Percentiles rank a stretch among this genome's conserved stretches.
Conservation (phyloP, 1,140 invertebrate genomes). For the Agrypnia vestita region DNA sequence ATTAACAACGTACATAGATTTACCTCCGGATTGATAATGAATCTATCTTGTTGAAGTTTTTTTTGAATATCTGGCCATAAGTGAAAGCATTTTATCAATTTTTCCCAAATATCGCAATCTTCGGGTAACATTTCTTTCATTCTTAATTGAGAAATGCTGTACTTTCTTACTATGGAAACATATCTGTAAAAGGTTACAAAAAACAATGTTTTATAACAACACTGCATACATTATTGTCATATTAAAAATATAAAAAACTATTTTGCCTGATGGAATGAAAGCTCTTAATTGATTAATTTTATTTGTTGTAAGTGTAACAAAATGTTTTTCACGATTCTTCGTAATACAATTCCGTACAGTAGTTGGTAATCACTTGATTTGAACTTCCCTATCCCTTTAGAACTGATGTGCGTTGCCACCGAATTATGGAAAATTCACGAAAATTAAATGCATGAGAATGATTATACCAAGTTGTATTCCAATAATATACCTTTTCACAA, state of each 20-base stretch:
- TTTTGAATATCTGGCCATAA: conserved; percentile 65
- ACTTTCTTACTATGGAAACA: conserved; percentile 66
- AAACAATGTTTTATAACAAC: neutral
- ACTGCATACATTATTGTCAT: neutral
- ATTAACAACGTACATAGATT: conserved; percentile 30
- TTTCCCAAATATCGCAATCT: conserved; percentile 65
- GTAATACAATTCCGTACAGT: neutral
- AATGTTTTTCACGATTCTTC: too few relatives aligned
- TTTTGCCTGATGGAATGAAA: too few relatives aligned
- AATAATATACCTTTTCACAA: too few relatives aligned
- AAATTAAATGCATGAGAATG: too few relatives aligned
- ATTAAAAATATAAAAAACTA: too few relatives aligned
- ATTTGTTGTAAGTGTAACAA: too few relatives aligned
- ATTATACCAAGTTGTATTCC: too few relatives aligned
- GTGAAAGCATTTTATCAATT: conserved; percentile 64
- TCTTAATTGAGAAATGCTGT: conserved; percentile 65
- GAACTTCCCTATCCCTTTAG: neutral
- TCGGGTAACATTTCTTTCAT: conserved; percentile 64
- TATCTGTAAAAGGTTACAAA: conserved; percentile 63
- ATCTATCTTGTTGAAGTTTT: conserved; percentile 37
- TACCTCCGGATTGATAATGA: neutral
- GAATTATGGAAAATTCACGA: too few relatives aligned
- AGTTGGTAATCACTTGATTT: neutral
- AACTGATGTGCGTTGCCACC: too few relatives aligned
- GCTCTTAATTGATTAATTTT: too few relatives aligned